These are phyloP conservation scores for Alethe castanea DNA, from an alignment of 2,113 vertebrate genomes.

Conservation along the genomic window DNA sequence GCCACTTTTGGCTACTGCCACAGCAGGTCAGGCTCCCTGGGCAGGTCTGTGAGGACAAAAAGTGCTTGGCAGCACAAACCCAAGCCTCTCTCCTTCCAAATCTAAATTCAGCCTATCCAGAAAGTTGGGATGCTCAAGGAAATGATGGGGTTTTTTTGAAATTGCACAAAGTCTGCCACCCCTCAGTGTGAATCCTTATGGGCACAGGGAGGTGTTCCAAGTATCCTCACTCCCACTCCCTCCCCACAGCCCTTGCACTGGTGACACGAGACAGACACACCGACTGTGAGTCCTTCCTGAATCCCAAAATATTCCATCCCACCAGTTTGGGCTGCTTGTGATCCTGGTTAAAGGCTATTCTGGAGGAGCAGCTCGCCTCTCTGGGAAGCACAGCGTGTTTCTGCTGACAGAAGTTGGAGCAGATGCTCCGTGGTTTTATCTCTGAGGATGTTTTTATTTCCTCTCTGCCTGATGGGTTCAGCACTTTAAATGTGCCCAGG, in stretches of 20 bases:
- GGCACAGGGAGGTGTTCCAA: background rate
- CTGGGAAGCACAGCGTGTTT: background rate
- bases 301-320: background rate
- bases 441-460: conserved; percentile 1
- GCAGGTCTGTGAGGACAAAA: background rate
- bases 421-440: background rate
- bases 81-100: background rate
- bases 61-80: background rate
- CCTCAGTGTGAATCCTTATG: background rate
- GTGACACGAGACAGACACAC: background rate
- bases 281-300: background rate
- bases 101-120: background rate
- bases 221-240: background rate
- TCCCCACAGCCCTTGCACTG: background rate
- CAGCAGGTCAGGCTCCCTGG: background rate
- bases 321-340: background rate
- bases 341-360: background rate
- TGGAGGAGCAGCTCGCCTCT: background rate
- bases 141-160: background rate
- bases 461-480: background rate
- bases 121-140: background rate
- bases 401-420: background rate
- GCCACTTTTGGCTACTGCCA: background rate
- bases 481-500: background rate
- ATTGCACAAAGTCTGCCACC: background rate